Conservation (phyloP, 2,888 invertebrate genomes). For the Strigamia crassipes region DNA sequence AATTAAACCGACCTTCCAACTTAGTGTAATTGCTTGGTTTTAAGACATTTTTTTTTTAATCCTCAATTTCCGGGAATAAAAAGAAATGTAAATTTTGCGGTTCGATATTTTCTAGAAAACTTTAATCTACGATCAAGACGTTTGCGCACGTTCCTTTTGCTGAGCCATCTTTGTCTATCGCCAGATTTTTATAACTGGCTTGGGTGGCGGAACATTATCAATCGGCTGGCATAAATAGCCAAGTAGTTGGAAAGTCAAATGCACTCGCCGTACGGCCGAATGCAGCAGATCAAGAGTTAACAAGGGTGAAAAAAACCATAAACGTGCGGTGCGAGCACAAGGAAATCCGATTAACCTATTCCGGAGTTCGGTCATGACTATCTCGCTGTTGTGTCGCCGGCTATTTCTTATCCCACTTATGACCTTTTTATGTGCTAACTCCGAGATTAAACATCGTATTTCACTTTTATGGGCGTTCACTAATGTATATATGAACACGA, state of each 20-base stretch:
- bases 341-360: conserved; percentile 32
- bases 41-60: neutral
- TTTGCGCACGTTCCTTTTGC: neutral
- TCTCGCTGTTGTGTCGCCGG: neutral
- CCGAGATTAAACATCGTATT: neutral
- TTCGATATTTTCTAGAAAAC: neutral
- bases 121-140: neutral
- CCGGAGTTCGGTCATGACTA: neutral
- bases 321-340: conserved; percentile 19
- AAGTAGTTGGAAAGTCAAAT: conserved; percentile 7
- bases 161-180: neutral
- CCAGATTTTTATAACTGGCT: neutral
- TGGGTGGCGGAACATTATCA: neutral
- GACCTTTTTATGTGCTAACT: conserved; percentile 27
- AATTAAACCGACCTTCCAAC: neutral
- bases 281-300: conserved; percentile 13
- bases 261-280: neutral
- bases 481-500: neutral
- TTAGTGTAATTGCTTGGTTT: neutral
- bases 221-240: conserved; percentile 8
- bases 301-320: neutral
- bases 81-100: neutral
- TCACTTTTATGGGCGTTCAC: conserved; percentile 4
- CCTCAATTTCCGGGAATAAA: neutral
- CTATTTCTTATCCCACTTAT: neutral